Conservation (phyloP, 2,113 vertebrate genomes). For the Callipepla californica region DNA sequence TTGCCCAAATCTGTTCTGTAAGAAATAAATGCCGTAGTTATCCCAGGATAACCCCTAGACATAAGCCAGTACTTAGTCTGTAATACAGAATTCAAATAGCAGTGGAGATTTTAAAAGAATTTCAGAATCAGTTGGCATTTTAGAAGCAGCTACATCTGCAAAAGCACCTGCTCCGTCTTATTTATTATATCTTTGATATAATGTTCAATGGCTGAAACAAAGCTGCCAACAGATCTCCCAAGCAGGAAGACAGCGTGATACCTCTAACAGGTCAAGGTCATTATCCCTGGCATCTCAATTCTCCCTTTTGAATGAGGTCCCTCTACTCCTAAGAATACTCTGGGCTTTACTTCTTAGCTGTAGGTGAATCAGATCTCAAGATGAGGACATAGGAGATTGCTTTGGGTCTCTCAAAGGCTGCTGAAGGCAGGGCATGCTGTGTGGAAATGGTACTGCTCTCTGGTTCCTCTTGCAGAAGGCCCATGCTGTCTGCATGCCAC, state of each 20-base stretch:
- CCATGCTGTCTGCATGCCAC: fast-evolving
- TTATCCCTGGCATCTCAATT: not conserved
- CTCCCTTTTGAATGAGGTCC: not conserved
- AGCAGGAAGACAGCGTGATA: not conserved
- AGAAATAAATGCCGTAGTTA: not conserved
- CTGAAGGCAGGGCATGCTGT: not conserved
- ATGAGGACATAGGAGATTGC: not conserved
- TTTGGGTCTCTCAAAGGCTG: not conserved
- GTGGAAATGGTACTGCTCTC: not conserved
- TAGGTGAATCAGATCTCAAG: not conserved
- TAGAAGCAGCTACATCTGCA: not conserved
- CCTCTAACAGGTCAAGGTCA: not conserved
- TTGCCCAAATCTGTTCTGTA: not conserved
- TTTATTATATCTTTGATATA: not conserved
- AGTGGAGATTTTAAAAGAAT: not conserved
- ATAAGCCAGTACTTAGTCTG: not conserved
- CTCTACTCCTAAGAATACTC: fast-evolving
- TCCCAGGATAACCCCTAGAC: not conserved
- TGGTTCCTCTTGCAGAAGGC: fast-evolving
- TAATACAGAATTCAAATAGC: not conserved
- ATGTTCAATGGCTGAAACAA: not conserved
- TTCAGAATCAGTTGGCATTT: not conserved
- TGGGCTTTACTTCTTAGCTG: not conserved
- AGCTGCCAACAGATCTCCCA: not conserved
- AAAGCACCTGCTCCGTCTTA: not conserved